phyloP scores from a whole-genome alignment of 35 echinoderm and acorn worm genomes.

The Apostichopus californicus region DNA sequence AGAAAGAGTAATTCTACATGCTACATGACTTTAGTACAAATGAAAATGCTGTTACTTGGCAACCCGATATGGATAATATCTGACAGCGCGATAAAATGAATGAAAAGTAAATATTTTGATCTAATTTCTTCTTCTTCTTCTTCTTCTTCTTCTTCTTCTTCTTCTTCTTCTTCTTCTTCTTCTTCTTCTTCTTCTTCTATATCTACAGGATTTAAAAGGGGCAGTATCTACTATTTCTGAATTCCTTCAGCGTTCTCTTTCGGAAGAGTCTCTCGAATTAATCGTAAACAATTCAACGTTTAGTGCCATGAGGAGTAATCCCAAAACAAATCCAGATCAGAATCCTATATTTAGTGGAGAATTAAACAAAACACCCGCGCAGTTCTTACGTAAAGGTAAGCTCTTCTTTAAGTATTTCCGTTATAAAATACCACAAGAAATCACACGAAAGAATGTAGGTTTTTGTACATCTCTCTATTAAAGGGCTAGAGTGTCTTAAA shows the following conservation, averaged over 20 bases:
- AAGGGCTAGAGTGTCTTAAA: too few species aligned
- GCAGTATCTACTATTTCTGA: not conserved
- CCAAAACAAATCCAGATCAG: not conserved
- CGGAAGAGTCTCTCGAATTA: not conserved
- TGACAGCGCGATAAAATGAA: too few species aligned
- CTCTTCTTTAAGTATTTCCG: not conserved
- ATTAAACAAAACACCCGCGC: too few species aligned
- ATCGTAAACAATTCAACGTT: constrained; percentile 20
- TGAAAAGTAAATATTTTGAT: too few species aligned
- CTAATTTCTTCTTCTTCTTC: not conserved
- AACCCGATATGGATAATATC: too few species aligned
- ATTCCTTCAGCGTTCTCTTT: not conserved
- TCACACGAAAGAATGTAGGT: too few species aligned
- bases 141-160: not conserved
- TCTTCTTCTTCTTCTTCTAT: not conserved
- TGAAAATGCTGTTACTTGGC: too few species aligned
- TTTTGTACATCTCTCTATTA: too few species aligned
- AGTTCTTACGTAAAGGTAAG: not conserved
- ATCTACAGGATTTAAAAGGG: not conserved
- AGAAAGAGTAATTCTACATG: too few species aligned
- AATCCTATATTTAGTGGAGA: not conserved
- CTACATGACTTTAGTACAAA: too few species aligned
- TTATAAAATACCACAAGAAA: not conserved
- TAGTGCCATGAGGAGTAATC: constrained; percentile 56
- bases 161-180: not conserved